Conservation (phyloP, 2,888 invertebrate species). For the Reticulitermes lucifugus region DNA sequence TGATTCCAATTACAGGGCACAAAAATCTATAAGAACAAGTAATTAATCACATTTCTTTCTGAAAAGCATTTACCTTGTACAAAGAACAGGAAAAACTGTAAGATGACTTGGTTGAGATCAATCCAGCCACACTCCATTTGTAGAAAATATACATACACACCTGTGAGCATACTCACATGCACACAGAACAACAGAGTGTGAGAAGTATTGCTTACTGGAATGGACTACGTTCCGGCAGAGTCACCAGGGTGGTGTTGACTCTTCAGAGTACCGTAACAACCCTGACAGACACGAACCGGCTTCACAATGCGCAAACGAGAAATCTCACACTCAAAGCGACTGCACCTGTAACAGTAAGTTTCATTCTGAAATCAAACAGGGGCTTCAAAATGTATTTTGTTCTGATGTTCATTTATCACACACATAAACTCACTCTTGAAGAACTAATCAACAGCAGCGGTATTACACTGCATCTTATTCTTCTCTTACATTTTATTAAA, state of each 20-base stretch:
- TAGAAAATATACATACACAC: background rate
- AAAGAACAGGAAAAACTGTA: background rate
- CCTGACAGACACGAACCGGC: slow-evolving; percentile 95
- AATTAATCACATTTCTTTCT: too few species aligned
- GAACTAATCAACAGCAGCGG: background rate
- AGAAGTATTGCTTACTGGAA: slow-evolving; percentile 29
- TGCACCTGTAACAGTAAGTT: slow-evolving; percentile 74
- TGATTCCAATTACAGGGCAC: too few species aligned
- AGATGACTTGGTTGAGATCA: background rate
- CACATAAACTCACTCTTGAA: too few species aligned
- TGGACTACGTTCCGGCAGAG: slow-evolving; percentile 14
- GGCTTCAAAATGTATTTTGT: too few species aligned
- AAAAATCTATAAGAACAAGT: too few species aligned
- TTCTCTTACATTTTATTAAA: too few species aligned
- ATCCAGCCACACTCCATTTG: background rate
- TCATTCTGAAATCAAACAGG: background rate
- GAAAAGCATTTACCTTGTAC: background rate
- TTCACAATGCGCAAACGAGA: slow-evolving; percentile 91
- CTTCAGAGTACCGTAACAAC: slow-evolving; percentile 79
- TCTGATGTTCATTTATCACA: background rate
- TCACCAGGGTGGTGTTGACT: slow-evolving; percentile 35
- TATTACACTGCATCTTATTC: too few species aligned
- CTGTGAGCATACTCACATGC: background rate
- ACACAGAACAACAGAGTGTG: background rate
- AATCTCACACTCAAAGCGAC: slow-evolving; percentile 96